A percentile compares a stretch with the other conserved stretches of the same genome.
Conservation (phyloP, 2,888 invertebrate species). For the Thecophora atra region DNA sequence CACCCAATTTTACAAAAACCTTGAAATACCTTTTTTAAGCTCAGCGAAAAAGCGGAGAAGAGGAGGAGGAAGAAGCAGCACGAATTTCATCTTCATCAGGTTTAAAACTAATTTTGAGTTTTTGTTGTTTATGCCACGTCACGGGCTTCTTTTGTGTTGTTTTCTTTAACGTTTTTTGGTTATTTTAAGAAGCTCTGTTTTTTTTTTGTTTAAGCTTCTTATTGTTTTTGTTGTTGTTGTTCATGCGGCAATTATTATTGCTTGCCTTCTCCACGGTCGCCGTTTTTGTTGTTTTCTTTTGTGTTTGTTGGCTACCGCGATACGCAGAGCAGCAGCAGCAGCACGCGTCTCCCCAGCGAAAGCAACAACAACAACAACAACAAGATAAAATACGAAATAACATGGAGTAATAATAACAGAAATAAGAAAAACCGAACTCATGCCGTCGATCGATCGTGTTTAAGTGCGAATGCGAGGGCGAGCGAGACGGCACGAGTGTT, state of each 20-base stretch:
- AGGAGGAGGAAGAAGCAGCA: too few relatives aligned
- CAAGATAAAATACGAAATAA: constrained; percentile 3
- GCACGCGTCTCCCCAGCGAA: constrained; percentile 49
- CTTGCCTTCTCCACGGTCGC: too few relatives aligned
- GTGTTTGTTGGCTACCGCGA: constrained; percentile 57
- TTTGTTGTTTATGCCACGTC: too few relatives aligned
- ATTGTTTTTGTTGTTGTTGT: neutral
- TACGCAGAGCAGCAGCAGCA: constrained; percentile 55
- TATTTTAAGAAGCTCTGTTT: too few relatives aligned
- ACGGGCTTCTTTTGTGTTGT: neutral
- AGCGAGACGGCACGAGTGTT: neutral
- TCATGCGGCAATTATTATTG: too few relatives aligned
- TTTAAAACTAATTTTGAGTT: too few relatives aligned
- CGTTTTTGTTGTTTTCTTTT: neutral
- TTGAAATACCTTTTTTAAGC: too few relatives aligned
- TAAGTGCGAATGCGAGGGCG: neutral
- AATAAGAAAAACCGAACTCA: neutral
- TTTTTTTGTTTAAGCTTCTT: too few relatives aligned
- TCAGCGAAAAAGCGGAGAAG: too few relatives aligned
- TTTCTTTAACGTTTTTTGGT: neutral
- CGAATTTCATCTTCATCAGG: too few relatives aligned
- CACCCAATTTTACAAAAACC: too few relatives aligned
- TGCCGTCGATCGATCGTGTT: neutral
- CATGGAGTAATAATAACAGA: neutral
- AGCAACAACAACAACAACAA: constrained; percentile 22